Percentiles rank a stretch among this genome's conserved stretches.
Evolutionary conservation across 2,113 vertebrate species (phyloP).

Genomic region (Tetrax tetrax): DNA sequence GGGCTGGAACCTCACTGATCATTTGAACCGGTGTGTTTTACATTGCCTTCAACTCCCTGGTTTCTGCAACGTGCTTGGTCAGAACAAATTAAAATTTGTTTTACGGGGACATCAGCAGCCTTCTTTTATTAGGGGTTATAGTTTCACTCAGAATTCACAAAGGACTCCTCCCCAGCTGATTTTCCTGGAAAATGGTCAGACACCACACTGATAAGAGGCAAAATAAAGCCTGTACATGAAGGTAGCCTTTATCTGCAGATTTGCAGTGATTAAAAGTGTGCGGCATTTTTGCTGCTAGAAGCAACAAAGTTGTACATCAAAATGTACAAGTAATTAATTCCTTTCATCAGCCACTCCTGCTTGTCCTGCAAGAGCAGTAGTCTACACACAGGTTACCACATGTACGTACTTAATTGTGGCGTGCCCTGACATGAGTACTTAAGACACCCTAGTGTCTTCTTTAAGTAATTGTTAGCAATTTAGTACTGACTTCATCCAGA

Average conservation of each 20-base stretch:
- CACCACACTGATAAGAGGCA: not conserved
- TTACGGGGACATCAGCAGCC: not conserved
- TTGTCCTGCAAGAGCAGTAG: not conserved
- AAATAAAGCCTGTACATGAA: not conserved
- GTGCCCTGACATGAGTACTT: not conserved
- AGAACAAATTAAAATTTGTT: not conserved
- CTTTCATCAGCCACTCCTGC: not conserved
- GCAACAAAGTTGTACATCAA: not conserved
- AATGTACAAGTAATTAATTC: not conserved
- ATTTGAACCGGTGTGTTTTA: not conserved
- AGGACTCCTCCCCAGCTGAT: not conserved
- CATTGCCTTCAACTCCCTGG: not conserved
- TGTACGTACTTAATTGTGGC: not conserved
- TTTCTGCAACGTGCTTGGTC: not conserved
- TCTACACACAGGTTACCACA: not conserved
- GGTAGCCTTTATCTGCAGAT: not conserved
- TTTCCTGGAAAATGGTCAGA: not conserved
- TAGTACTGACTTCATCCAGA: not conserved
- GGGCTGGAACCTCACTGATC: not conserved
- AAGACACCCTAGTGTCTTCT: not conserved
- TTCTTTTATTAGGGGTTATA: not conserved
- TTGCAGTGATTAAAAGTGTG: not conserved
- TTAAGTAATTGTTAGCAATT: conserved; percentile 13
- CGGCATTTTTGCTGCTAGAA: not conserved
- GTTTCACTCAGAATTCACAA: not conserved